Percentiles rank a stretch among this genome's conserved stretches.
These are phyloP conservation scores for Brachyrhaphis roseni DNA, from an alignment of 2,797 vertebrate genomes.

Conservation along the genomic window DNA sequence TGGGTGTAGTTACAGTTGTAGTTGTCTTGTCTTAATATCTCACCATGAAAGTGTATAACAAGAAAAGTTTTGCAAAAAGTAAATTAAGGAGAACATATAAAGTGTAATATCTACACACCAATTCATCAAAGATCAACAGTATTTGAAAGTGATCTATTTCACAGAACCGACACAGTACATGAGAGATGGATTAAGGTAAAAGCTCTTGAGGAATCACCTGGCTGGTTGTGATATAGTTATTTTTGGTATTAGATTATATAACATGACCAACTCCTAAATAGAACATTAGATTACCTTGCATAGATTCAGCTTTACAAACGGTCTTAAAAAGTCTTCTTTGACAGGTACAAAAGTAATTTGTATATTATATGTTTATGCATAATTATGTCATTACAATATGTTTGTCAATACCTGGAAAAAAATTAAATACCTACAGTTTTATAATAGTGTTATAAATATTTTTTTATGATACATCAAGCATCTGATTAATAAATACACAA, in stretches of 20 bases:
- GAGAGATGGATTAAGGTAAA: background rate
- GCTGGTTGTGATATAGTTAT: background rate
- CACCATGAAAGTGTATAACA: background rate
- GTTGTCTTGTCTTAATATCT: background rate
- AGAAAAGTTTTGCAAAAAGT: no score
- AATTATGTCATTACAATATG: background rate
- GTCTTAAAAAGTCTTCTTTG: background rate
- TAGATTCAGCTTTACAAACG: background rate
- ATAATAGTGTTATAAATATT: constrained; percentile 22
- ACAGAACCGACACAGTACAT: background rate
- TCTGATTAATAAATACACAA: constrained; percentile 60
- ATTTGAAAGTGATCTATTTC: background rate
- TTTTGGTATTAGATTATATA: background rate
- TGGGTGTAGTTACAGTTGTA: background rate
- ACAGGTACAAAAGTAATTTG: background rate
- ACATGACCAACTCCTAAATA: background rate
- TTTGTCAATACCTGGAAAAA: background rate
- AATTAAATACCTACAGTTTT: background rate
- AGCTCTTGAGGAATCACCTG: background rate
- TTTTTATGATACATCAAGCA: constrained; percentile 55
- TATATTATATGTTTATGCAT: background rate
- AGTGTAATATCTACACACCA: background rate
- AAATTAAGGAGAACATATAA: background rate
- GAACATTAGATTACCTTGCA: background rate
- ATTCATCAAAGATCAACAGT: background rate